Conservation (phyloP, 2,797 vertebrate genomes). For the Allobates femoralis region DNA sequence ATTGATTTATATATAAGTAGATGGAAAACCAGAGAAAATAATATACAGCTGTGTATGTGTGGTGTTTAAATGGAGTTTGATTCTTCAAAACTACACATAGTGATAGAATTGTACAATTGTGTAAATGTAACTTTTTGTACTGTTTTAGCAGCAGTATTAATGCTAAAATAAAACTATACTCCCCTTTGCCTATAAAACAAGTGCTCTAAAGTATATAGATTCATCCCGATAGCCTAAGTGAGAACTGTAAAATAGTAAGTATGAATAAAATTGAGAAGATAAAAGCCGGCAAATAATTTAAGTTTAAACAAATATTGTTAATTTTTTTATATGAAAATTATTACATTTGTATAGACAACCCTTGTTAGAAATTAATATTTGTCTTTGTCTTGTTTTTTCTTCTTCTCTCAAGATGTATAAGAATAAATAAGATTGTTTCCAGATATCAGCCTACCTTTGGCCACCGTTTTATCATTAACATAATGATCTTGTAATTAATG, state of each 20-base stretch:
- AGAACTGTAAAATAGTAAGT: background rate
- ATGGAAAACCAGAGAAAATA: no score
- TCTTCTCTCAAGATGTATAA: background rate
- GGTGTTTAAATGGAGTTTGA: no score
- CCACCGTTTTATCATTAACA: constrained; percentile 1
- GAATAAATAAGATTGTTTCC: background rate
- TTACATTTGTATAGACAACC: background rate
- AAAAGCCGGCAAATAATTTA: background rate
- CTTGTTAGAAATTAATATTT: background rate
- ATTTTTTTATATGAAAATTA: background rate
- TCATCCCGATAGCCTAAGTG: background rate
- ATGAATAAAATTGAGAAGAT: background rate
- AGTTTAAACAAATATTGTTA: background rate
- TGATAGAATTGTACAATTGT: no score
- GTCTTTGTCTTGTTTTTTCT: background rate
- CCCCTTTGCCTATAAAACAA: no score
- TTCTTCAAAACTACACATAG: no score
- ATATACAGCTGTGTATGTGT: no score
- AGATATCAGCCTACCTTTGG: background rate
- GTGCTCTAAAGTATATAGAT: no score
- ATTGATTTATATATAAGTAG: no score
- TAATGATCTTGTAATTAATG: constrained; percentile 7
- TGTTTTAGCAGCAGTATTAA: no score
- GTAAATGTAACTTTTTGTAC: no score
- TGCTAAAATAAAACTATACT: no score